These are phyloP conservation scores for Drosophila kurseongensis DNA, from an alignment of 1,140 invertebrate genomes.

Conservation along the genomic window DNA sequence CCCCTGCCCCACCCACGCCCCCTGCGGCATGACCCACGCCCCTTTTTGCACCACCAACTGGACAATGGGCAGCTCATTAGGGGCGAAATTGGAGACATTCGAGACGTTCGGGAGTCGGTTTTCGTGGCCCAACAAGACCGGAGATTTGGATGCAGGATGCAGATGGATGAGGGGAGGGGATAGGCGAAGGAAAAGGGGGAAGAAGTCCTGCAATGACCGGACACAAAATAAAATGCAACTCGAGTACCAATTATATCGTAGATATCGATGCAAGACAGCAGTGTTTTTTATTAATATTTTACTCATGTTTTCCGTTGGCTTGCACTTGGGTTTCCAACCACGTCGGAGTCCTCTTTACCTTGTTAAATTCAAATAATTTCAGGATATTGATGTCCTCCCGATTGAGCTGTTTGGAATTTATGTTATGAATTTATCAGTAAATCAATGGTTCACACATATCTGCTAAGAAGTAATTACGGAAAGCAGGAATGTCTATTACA, in stretches of 20 bases:
- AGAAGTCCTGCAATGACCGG: background rate
- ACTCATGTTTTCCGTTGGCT: background rate
- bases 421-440: background rate
- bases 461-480: background rate
- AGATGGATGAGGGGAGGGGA: background rate
- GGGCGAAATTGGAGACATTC: conserved; percentile 41
- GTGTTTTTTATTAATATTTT: background rate
- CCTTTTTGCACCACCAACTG: background rate
- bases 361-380: no score
- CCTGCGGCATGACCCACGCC: no score
- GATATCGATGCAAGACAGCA: conserved; percentile 15
- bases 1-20: background rate
- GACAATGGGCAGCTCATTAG: conserved; percentile 54
- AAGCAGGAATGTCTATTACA: background rate
- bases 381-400: no score
- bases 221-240: conserved; percentile 15
- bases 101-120: conserved; percentile 20
- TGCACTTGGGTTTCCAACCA: no score
- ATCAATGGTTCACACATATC: background rate
- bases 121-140: conserved; percentile 11
- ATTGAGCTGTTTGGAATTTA: background rate
- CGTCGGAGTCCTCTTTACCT: no score
- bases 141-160: conserved; percentile 6
- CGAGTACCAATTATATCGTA: conserved; percentile 42
- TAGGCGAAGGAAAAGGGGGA: background rate